Evolutionary conservation across 2,888 invertebrate genomes (phyloP), one percentile per base, ranked within the genome.

Genomic region (Eristalis arbustorum): DNA sequence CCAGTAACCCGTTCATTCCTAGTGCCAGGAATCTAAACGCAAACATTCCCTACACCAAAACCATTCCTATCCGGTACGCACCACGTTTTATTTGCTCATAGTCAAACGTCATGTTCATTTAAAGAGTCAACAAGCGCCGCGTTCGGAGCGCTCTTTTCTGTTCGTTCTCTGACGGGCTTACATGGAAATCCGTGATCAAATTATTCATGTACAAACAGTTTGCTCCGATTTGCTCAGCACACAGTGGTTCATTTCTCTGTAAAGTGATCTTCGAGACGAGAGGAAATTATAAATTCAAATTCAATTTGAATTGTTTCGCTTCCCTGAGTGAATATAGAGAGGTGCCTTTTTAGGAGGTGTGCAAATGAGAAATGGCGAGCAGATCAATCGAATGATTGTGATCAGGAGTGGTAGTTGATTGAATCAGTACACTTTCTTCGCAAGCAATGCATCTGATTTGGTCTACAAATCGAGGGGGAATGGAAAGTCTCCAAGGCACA

Each of bases 151-250:
- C 3, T 31, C 31, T 72, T 59, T 8, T 49, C 49, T 49, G n/a
- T 18, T 18, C 25, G 72, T 49, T 6, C n/a, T 61, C 42, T 72
- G 64, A 72, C 25, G 25, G 66, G 37, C 49, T 79, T 79, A 79
- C 61, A 73, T 79, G 73, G 79, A 79, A 79, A 79, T 68, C 79
- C 73, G 73, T 79, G 79, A 79, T 79, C 73, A 79, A 79, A 67
- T 79, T 79, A 79, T 79, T 73, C 73, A 68, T 79, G 62, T 61
- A 28, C 56, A 73, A 79, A 79, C 79, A 78, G 37, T 64, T 78
- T 22, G 67, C 49, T 79, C 49, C 34, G 73, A 72, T 78, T 72
- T 79, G 62, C 73, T 68, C 31, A 73, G n/a, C 67, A 77, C 61
- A 73, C 67, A 68, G 56, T 37, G 34, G 34, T n/a, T n/a, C n/a